Conservation (phyloP, 2,888 invertebrate species). For the Leptopterna dolabrata region DNA sequence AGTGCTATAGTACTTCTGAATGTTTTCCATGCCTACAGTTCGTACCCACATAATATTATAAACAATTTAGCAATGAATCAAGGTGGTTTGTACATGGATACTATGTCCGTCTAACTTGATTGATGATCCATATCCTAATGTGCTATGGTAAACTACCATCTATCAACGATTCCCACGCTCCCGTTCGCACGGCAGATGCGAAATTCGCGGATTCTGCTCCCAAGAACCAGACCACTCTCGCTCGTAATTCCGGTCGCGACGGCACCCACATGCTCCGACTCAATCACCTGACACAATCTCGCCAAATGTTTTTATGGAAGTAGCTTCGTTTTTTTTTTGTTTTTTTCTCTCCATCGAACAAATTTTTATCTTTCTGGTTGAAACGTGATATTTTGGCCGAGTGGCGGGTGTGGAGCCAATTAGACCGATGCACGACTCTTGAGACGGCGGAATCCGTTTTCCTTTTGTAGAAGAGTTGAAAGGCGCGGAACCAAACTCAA, state of each 20-base stretch:
- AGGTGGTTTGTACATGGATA: too few species aligned
- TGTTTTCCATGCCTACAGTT: too few species aligned
- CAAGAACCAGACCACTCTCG: neutral
- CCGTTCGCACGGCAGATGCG: too few species aligned
- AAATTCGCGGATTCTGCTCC: neutral
- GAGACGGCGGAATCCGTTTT: neutral
- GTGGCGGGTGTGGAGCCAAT: neutral
- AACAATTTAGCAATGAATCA: too few species aligned
- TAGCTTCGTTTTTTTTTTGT: neutral
- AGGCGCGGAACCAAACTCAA: neutral
- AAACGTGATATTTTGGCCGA: neutral
- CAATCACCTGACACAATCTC: too few species aligned
- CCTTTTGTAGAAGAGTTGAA: neutral
- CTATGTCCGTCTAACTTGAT: too few species aligned
- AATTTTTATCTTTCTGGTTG: neutral
- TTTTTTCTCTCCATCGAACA: neutral
- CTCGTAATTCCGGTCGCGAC: neutral
- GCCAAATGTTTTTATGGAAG: neutral
- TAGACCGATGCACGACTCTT: neutral
- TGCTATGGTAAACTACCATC: too few species aligned
- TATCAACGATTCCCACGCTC: conserved; percentile 33
- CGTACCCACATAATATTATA: too few species aligned
- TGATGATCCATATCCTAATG: too few species aligned
- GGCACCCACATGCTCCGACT: neutral
- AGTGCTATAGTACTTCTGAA: too few species aligned